Percentiles rank a stretch among this genome's conserved stretches.
Evolutionary conservation across 2,888 invertebrate genomes (phyloP).

Genomic region (Cephus runcator): DNA sequence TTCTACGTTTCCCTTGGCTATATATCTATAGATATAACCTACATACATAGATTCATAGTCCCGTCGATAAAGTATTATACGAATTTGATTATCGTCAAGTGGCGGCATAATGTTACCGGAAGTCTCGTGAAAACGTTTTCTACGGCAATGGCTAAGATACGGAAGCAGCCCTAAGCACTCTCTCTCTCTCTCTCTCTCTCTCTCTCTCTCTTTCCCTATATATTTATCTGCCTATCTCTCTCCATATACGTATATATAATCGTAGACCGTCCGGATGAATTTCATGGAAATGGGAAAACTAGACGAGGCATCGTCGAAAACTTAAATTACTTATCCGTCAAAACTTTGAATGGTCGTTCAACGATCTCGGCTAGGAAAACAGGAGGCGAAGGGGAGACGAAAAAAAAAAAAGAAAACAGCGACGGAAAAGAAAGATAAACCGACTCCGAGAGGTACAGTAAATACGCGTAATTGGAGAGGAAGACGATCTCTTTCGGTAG

Average conservation of each 20-base stretch:
- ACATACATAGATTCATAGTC: not conserved
- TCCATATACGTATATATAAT: not conserved
- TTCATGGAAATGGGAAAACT: constrained; percentile 34
- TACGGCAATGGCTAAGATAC: not conserved
- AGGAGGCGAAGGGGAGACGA: not conserved
- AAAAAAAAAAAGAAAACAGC: not conserved
- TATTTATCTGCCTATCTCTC: too few relatives aligned
- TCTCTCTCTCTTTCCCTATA: too few relatives aligned
- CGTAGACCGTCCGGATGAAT: not conserved
- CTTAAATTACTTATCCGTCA: constrained; percentile 38
- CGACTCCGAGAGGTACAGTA: not conserved
- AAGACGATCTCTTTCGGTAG: not conserved
- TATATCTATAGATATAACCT: not conserved
- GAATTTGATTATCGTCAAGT: not conserved
- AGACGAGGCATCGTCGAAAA: constrained; percentile 24
- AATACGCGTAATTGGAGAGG: not conserved
- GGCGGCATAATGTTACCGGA: not conserved
- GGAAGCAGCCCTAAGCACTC: not conserved
- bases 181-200: too few relatives aligned
- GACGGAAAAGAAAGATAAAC: not conserved
- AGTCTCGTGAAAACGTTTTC: not conserved
- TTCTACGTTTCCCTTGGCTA: not conserved
- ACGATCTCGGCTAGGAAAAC: not conserved
- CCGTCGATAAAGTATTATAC: not conserved
- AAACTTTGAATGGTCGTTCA: constrained; percentile 8